These are phyloP conservation scores for Hydrozoanthus tunicans DNA, from an alignment of 64 coral and sea anemone species.

Conservation along the genomic window DNA sequence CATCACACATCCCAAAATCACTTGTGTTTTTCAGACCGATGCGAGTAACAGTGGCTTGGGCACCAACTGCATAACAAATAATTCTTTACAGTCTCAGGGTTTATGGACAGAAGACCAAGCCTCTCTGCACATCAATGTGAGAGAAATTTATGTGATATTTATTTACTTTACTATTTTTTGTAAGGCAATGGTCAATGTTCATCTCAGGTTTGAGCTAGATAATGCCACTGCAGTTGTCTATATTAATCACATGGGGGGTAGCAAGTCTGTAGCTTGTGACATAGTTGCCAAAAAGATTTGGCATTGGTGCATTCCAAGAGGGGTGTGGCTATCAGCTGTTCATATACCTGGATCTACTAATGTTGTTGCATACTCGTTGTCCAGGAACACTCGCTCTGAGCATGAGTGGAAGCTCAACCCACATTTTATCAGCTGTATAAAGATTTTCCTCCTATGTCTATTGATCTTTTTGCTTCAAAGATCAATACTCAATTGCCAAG, in stretches of 20 bases:
- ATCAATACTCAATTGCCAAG: slow-evolving; percentile 64
- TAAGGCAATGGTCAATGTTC: slow-evolving; percentile 12
- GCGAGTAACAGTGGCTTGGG: slow-evolving; percentile 31
- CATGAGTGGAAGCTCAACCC: slow-evolving; percentile 64
- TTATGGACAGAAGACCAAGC: slow-evolving; percentile 58
- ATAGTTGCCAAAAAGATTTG: slow-evolving; percentile 55
- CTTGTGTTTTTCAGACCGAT: slow-evolving; percentile 39
- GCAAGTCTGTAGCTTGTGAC: slow-evolving; percentile 60
- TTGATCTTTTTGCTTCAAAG: slow-evolving; percentile 64
- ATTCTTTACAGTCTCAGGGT: slow-evolving; percentile 51
- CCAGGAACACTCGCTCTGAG: slow-evolving; percentile 18
- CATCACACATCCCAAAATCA: background rate
- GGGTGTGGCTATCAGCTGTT: background rate
- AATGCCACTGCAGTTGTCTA: slow-evolving; percentile 59
- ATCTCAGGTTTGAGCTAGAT: slow-evolving; percentile 66
- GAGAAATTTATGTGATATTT: slow-evolving; percentile 69
- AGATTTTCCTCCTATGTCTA: slow-evolving; percentile 19
- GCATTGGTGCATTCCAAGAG: slow-evolving; percentile 49
- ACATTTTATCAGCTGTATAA: slow-evolving; percentile 26
- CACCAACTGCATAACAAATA: background rate
- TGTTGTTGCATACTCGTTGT: slow-evolving; percentile 36
- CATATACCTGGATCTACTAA: slow-evolving; percentile 46
- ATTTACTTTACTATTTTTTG: slow-evolving; percentile 64
- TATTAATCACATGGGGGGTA: slow-evolving; percentile 69
- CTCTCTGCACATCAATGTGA: slow-evolving; percentile 68